Evolutionary conservation across 2,113 vertebrate genomes (phyloP), one percentile per base, ranked within the genome.

Genomic region (Channa maculata): DNA sequence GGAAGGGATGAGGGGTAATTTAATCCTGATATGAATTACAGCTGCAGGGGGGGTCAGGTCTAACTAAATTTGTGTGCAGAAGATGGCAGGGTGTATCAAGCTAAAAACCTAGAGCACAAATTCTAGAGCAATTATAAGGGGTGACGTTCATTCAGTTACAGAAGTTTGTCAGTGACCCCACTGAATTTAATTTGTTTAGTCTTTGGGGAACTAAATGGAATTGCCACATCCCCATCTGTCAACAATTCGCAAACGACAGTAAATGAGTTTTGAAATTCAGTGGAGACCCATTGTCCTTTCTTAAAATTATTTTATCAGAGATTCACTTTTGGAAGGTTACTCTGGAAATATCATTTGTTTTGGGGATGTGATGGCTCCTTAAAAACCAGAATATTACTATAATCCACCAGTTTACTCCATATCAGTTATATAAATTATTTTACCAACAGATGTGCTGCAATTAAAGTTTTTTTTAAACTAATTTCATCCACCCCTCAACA

Each of bases 11-110:
- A 55, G 71, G 59, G 14, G 65, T 82, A 89, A 89, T 88, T 65
- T 90, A 92, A 93, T 92, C 89, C 71, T 80, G 84, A 89, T 88
- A 80, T 90, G 92, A 92, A 89, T 89, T 86, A 85, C 61, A 65
- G 77, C 65, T 72, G 57, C 44, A 15, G 70, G 79, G 77, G 24
- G 24, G 75, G 75, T 80, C 70, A 77, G 62, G 71, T 77, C 60
- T 37, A 45, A 13, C n/a, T 83, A 71, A 68, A 79, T 76, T 65
- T 71, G 33, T 81, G 53, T 44, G 80, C 36, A 13, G 6, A 60
- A 57, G 37, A 53, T 13, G 15, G 61, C 50, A 61, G 53, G 71
- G 51, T 65, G 63, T 65, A 82, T 69, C 14, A 5, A 50, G 71
- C 70, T 36, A 24, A 62, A 62, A 81, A 55, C 49, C 65, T 66